A percentile compares a stretch with the other conserved stretches of the same genome.
Evolutionary conservation across 2,113 vertebrate species (phyloP).

Genomic region (Chionomys nivalis): DNA sequence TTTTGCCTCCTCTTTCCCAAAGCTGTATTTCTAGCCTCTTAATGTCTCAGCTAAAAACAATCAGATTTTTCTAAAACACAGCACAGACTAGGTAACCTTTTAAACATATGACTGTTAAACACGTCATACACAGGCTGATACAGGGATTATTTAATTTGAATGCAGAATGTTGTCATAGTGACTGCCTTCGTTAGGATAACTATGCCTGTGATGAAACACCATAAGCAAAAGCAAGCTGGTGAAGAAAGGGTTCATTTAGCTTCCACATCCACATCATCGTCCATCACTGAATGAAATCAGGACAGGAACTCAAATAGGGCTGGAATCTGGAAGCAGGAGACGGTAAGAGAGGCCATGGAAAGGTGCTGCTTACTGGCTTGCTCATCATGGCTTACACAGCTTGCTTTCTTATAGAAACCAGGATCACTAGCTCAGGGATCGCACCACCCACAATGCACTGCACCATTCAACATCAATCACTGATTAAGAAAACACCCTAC

Average conservation of each 20-base stretch:
- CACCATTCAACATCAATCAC: no score
- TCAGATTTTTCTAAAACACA: neutral
- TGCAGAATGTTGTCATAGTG: neutral
- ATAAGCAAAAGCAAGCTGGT: neutral
- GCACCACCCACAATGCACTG: no score
- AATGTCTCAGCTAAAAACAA: neutral
- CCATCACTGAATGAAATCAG: no score
- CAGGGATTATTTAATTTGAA: neutral
- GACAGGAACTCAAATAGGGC: no score
- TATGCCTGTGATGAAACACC: neutral
- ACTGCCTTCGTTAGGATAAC: neutral
- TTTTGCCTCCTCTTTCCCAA: constrained; percentile 17
- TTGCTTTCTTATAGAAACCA: neutral
- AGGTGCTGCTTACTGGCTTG: neutral
- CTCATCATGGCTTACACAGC: neutral
- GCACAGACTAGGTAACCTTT: neutral
- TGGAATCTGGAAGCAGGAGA: neutral
- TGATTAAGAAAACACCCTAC: no score
- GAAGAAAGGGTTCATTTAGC: neutral
- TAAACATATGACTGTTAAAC: neutral
- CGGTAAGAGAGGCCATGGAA: neutral
- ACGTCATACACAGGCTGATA: neutral
- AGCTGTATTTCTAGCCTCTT: neutral
- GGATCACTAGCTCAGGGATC: neutral
- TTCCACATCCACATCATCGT: no score